phyloP scores from a whole-genome alignment of 2,797 vertebrate genomes.

The Protonibea diacanthus region DNA sequence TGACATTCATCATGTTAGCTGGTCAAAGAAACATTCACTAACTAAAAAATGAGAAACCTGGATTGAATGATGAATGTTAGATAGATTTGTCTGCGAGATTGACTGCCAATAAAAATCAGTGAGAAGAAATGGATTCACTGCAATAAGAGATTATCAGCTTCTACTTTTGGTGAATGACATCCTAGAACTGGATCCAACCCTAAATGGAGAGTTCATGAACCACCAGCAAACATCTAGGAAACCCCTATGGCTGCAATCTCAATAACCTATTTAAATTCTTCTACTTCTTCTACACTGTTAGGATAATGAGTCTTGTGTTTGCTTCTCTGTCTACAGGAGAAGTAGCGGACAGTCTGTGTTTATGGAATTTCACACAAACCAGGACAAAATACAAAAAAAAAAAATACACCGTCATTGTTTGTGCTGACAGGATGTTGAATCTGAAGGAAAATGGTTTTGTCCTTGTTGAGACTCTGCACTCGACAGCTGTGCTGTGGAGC shows the following conservation, averaged over 20 bases:
- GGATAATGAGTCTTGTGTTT: neutral
- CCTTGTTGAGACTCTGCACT: conserved; percentile 1
- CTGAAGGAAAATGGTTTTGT: conserved; percentile 22
- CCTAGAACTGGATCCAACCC: neutral
- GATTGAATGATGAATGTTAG: neutral
- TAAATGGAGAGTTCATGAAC: neutral
- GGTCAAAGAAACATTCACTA: neutral
- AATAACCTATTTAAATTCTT: conserved; percentile 1
- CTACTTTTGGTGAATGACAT: too few species aligned
- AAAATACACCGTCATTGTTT: conserved; percentile 8
- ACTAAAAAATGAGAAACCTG: neutral
- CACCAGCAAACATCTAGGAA: neutral
- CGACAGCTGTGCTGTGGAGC: conserved; percentile 24
- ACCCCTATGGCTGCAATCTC: neutral
- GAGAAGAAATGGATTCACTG: neutral
- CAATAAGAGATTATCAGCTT: neutral
- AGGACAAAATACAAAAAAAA: neutral
- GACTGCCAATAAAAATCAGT: neutral
- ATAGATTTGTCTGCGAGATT: neutral
- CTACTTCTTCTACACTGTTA: neutral
- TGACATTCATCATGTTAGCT: neutral
- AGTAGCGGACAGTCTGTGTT: neutral
- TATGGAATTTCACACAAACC: conserved; percentile 17
- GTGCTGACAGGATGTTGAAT: conserved; percentile 30
- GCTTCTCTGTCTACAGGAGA: neutral